Evolutionary conservation across 1,140 invertebrate genomes (phyloP).

Genomic region (Heliconius nattereri): DNA sequence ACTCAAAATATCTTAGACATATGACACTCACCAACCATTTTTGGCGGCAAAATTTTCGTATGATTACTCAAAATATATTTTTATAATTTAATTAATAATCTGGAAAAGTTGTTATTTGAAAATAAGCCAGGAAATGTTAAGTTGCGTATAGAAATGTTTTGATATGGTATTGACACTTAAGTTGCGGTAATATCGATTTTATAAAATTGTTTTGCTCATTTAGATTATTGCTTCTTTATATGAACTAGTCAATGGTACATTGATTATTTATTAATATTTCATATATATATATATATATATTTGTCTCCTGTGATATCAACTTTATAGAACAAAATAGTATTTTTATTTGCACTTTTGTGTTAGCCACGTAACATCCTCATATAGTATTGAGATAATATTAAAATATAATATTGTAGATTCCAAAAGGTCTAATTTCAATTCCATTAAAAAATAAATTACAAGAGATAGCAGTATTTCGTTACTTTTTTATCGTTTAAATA

Average conservation of each 20-base stretch:
- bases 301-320: conserved; percentile 65
- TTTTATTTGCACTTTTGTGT: conserved; percentile 45
- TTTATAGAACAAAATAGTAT: conserved; percentile 58
- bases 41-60: not conserved
- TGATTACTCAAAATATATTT: not conserved
- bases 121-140: not conserved
- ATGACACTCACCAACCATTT: not conserved
- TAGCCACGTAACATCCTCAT: conserved; percentile 69
- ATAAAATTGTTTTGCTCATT: conserved; percentile 35
- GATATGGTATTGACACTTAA: not conserved
- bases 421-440: not conserved
- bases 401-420: conserved; percentile 1
- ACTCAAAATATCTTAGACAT: not conserved
- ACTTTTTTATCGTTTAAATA: not conserved
- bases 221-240: conserved; percentile 32
- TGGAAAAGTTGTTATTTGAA: not conserved
- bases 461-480: not conserved
- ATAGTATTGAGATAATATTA: conserved; percentile 11
- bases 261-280: conserved; percentile 35
- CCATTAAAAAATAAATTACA: not conserved
- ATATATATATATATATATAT: conserved; percentile 22
- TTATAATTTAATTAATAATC: not conserved
- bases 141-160: not conserved
- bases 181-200: conserved; percentile 5
- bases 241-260: conserved; percentile 37